Conservation (phyloP, 2,797 vertebrate species). For the Clarias fuscus region DNA sequence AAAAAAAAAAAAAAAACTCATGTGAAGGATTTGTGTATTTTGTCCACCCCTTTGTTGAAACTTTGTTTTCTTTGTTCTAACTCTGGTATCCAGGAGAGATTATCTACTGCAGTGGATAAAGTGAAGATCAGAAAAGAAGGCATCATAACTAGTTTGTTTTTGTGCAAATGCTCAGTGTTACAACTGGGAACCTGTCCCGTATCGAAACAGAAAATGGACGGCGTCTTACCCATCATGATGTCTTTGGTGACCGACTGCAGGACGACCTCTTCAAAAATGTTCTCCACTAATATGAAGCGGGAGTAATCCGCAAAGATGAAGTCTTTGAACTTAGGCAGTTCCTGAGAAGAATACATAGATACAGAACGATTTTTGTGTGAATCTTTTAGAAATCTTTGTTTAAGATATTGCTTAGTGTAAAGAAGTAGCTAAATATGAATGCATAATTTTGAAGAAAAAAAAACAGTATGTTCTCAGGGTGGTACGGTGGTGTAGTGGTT, state of each 20-base stretch:
- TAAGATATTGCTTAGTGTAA: neutral
- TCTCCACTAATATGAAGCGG: conserved; percentile 91
- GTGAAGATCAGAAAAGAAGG: neutral
- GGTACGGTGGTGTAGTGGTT: no score
- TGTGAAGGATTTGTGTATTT: no score
- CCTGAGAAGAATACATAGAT: conserved; percentile 69
- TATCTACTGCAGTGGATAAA: neutral
- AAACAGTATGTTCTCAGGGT: no score
- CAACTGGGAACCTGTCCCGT: no score
- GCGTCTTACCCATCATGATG: conserved; percentile 89
- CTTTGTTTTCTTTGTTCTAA: neutral
- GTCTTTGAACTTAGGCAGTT: conserved; percentile 88
- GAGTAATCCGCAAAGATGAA: conserved; percentile 96
- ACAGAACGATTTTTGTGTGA: neutral
- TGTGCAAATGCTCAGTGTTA: neutral
- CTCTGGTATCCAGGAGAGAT: neutral
- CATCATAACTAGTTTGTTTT: neutral
- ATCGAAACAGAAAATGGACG: neutral
- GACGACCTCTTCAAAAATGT: conserved; percentile 92
- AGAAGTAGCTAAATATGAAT: no score
- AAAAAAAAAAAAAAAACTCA: no score
- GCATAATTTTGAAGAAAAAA: no score
- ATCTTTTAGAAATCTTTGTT: neutral
- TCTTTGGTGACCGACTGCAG: conserved; percentile 94
- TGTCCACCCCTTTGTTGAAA: no score